Conservation (phyloP, 2,113 vertebrate genomes). For the Phocoena phocoena region DNA sequence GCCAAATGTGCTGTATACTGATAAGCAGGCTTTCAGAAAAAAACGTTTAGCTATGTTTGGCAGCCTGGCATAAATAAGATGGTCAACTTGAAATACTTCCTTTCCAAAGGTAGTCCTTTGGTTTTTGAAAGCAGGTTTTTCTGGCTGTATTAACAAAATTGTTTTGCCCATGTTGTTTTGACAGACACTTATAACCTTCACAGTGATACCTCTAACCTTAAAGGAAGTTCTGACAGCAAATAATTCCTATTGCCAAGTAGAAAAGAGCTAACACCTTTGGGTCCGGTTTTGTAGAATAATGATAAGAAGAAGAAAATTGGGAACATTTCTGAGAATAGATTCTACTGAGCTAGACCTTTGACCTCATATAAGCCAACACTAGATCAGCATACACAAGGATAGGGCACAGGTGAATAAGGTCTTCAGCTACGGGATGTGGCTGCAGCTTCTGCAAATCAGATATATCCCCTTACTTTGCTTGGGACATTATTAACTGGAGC, state of each 20-base stretch:
- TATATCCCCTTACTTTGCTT: neutral
- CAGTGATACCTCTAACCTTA: neutral
- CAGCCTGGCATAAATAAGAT: constrained; percentile 6
- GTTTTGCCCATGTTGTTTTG: constrained; percentile 15
- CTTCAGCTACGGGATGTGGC: neutral
- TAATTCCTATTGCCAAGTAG: neutral
- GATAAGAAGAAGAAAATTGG: neutral
- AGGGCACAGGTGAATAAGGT: neutral
- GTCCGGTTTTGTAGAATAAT: neutral
- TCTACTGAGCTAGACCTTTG: neutral
- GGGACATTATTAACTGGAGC: neutral
- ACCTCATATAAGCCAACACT: neutral
- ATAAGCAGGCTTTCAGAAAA: constrained; percentile 16
- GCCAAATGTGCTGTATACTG: neutral
- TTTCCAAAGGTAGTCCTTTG: neutral
- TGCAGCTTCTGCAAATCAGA: neutral
- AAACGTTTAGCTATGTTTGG: neutral
- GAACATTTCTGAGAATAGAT: neutral
- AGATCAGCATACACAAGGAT: neutral
- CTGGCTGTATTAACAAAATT: constrained; percentile 12
- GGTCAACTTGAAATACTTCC: neutral
- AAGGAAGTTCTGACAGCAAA: neutral
- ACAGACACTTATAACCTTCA: neutral
- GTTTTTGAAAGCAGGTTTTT: constrained; percentile 16
- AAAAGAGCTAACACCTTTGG: neutral